Base-by-base conservation (phyloP, 1,140 invertebrate species). In the Nephotettix cincticeps region DNA sequence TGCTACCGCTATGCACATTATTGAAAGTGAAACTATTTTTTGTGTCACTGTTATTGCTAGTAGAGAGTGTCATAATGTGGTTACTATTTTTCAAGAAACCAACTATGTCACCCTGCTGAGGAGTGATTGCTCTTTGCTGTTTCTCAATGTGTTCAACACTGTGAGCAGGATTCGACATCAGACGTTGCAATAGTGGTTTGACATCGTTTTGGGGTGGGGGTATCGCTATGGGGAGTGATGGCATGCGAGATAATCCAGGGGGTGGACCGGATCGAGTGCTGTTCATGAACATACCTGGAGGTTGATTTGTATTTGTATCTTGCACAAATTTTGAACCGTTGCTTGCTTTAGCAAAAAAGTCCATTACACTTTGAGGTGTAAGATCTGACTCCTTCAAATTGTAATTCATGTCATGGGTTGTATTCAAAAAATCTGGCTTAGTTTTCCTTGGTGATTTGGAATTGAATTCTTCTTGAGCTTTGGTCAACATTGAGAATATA, bases 141-240 rank as follows among this genome's bases (percentile, higher is more conserved):
- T 93, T 93, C 76, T 96, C 94, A 76, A 96, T 93, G 79, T 95
- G 91, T 77, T 95, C 93, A 11, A 96, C 88, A 61, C 87, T 90
- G 77, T 93, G 91, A 27, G 90, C 89, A 2, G 91, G 90, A 78
- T 92, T 90, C 30, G 90, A 92, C 88, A 93, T 91, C 30, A 94
- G 56, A 9, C 73, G 63, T 21, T 75, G 72, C 4, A 75, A 21
- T 1, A 73, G 21, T 6, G 70, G 73, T 28, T 70, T 72, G 25
- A 72, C 71, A 56, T 74, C 70, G 54, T 51, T 63, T 61, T 56
- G 68, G 19, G 43, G 29, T 9, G 65, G 63, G 14, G 70, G 47
- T 13, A 68, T 30, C 1, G 40, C 47, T n/a, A 68, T 47, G 4
- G 65, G 32, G 25, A 47, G 19, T 28, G 68, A 61, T 36, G 17